A percentile compares a stretch with the other conserved stretches of the same genome.
Evolutionary conservation across 2,113 vertebrate genomes (phyloP).

Genomic region (Xyliphius kryptos): DNA sequence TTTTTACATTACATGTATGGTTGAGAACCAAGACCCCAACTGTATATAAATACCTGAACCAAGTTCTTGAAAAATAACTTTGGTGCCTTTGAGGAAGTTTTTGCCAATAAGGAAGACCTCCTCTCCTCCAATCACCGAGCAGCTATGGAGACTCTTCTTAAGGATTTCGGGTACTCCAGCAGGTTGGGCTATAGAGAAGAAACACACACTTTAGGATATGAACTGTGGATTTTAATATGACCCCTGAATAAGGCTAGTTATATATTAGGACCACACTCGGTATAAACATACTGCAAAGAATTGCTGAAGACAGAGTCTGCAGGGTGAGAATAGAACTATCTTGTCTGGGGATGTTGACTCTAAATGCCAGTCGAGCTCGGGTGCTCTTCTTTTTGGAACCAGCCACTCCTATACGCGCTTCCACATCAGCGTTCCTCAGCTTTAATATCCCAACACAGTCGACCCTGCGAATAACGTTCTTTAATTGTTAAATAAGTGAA

Average conservation of each 20-base stretch:
- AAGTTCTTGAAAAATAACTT: slow-evolving; percentile 97
- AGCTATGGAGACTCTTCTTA: slow-evolving; percentile 94
- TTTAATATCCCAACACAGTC: slow-evolving; percentile 97
- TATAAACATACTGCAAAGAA: slow-evolving; percentile 89
- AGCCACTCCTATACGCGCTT: slow-evolving; percentile 93
- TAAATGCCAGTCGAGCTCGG: slow-evolving; percentile 89
- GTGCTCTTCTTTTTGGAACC: slow-evolving; percentile 99
- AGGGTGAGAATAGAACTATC: slow-evolving; percentile 85
- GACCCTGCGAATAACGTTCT: too few species aligned
- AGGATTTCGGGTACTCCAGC: slow-evolving; percentile 96
- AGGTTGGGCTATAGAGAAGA: slow-evolving; percentile 77
- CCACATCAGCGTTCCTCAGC: slow-evolving; percentile 94
- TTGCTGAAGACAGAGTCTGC: slow-evolving; percentile 87
- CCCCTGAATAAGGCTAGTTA: too few species aligned
- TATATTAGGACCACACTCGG: too few species aligned
- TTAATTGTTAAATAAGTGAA: too few species aligned
- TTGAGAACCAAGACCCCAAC: background rate
- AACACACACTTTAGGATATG: too few species aligned
- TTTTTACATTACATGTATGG: too few species aligned
- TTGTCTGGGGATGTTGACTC: slow-evolving; percentile 84
- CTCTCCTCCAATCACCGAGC: slow-evolving; percentile 89
- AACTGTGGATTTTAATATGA: too few species aligned
- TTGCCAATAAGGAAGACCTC: slow-evolving; percentile 98
- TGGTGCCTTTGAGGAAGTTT: slow-evolving; percentile 98
- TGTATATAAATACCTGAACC: slow-evolving; percentile 64